Evolutionary conservation across 1,140 invertebrate species (phyloP).

Genomic region (Drosophila lacteicornis): DNA sequence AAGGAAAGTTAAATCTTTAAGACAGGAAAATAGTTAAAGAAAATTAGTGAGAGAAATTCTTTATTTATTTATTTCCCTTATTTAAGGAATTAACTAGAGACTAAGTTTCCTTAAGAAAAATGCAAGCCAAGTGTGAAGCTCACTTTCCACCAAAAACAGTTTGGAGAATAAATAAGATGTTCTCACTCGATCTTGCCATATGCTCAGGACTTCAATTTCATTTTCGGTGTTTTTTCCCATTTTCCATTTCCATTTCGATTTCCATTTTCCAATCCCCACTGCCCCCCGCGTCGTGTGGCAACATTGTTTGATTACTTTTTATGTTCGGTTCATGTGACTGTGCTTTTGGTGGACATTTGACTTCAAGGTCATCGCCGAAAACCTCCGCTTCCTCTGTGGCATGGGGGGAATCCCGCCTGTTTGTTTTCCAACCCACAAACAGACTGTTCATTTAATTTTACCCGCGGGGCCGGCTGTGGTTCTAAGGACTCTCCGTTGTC

Average conservation of each 20-base stretch:
- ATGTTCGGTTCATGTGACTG: slow-evolving; percentile 43
- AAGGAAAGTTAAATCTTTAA: too few species aligned
- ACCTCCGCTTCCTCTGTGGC: not conserved
- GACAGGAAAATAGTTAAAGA: too few species aligned
- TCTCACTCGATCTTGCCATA: slow-evolving; percentile 4
- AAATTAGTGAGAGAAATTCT: too few species aligned
- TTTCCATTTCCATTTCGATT: slow-evolving; percentile 2
- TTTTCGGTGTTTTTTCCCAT: slow-evolving; percentile 1
- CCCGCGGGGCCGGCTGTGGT: slow-evolving; percentile 30
- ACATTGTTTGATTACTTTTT: slow-evolving; percentile 45
- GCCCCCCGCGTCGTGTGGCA: not conserved
- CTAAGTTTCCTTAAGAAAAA: too few species aligned
- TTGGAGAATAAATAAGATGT: too few species aligned
- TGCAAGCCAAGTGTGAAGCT: not conserved
- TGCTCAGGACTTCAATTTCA: slow-evolving; percentile 8
- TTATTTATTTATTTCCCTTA: too few species aligned
- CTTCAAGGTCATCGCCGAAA: slow-evolving; percentile 51
- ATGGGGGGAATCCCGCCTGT: too few species aligned
- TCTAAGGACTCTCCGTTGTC: slow-evolving; percentile 15
- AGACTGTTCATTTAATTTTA: slow-evolving; percentile 44
- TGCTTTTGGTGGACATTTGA: slow-evolving; percentile 48
- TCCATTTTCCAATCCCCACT: not conserved
- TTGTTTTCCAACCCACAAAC: not conserved
- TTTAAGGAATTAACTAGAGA: too few species aligned
- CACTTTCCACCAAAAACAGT: not conserved